phyloP scores from a whole-genome alignment of 2,888 invertebrate species.

The Sminthurinus aureus region DNA sequence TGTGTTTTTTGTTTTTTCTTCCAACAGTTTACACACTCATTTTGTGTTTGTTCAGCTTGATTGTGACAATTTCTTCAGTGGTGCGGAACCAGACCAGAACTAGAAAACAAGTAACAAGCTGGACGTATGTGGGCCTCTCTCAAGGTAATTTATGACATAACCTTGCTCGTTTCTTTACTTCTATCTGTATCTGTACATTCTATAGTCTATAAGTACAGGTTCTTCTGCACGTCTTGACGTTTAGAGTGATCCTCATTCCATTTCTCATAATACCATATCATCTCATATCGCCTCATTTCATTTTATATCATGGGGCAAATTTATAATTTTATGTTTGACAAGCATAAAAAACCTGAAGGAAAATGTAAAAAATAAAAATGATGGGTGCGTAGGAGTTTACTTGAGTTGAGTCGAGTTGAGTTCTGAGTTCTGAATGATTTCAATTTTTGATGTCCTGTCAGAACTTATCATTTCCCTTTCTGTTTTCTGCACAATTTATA shows the following conservation, averaged over 20 bases:
- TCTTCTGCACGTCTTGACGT: too few relatives aligned
- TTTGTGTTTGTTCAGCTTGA: not conserved
- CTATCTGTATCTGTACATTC: too few relatives aligned
- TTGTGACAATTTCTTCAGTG: not conserved
- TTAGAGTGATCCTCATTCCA: conserved; percentile 17
- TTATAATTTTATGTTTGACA: conserved; percentile 11
- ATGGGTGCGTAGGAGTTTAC: not conserved
- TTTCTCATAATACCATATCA: not conserved
- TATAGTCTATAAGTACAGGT: too few relatives aligned
- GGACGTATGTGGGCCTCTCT: conserved; percentile 15
- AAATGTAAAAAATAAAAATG: not conserved
- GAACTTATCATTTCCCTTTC: too few relatives aligned
- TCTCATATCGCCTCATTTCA: too few relatives aligned
- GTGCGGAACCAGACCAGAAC: not conserved
- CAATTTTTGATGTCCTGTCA: not conserved
- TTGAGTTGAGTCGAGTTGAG: too few relatives aligned
- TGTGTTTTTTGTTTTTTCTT: too few relatives aligned
- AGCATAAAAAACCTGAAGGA: not conserved
- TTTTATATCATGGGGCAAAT: too few relatives aligned
- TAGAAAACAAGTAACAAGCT: too few relatives aligned
- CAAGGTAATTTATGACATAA: conserved; percentile 10
- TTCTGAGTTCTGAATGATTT: not conserved
- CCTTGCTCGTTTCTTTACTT: conserved; percentile 10
- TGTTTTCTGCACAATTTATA: too few relatives aligned
- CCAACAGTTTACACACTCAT: too few relatives aligned